Evolutionary conservation across 2,113 vertebrate genomes (phyloP).

Genomic region (Varanus salvator): DNA sequence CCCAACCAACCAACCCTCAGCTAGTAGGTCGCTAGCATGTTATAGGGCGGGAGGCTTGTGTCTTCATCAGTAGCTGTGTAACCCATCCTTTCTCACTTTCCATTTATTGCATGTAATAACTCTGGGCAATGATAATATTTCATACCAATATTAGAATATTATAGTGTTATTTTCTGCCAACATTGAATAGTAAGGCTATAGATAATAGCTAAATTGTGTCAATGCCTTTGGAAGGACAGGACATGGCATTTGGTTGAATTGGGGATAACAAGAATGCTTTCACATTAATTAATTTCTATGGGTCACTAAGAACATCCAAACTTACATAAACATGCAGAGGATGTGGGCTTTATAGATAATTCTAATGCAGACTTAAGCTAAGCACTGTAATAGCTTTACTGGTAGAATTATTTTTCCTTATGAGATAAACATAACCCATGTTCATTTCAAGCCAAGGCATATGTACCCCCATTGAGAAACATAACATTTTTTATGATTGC

Average conservation of each 20-base stretch:
- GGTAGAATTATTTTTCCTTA: neutral
- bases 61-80: too few species aligned
- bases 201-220: neutral
- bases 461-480: neutral
- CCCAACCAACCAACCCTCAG: too few species aligned
- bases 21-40: too few species aligned
- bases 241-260: neutral
- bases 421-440: neutral
- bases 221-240: neutral
- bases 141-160: neutral
- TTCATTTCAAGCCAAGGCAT: neutral
- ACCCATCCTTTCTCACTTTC: neutral
- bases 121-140: neutral
- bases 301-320: neutral
- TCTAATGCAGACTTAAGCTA: neutral
- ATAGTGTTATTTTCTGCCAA: neutral
- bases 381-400: neutral
- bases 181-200: neutral
- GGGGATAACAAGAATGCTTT: neutral
- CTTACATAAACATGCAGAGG: neutral
- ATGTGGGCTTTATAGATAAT: neutral
- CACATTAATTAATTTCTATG: constrained; percentile 2
- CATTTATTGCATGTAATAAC: neutral
- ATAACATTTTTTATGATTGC: neutral
- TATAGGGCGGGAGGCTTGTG: too few species aligned